Evolutionary conservation across 2,888 invertebrate species (phyloP).

Genomic region (Napeogenes sylphis): DNA sequence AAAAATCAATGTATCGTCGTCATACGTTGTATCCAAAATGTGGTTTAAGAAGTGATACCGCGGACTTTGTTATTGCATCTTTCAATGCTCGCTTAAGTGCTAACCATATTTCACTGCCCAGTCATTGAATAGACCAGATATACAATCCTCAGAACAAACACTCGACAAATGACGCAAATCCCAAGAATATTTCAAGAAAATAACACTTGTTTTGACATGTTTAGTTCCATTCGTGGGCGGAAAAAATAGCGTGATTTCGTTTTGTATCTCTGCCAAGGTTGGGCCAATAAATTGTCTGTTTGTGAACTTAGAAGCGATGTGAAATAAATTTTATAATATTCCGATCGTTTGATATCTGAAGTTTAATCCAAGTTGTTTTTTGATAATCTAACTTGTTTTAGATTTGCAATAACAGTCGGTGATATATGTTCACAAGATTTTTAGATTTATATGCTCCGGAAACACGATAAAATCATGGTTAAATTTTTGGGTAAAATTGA

Average conservation of each 20-base stretch:
- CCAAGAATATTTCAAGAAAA: slow-evolving; percentile 37
- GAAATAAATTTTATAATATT: background rate
- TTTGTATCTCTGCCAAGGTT: slow-evolving; percentile 12
- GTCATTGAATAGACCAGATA: slow-evolving; percentile 37
- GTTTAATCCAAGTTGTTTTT: no score
- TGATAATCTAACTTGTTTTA: no score
- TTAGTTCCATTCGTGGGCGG: slow-evolving; percentile 20
- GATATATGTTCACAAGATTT: no score
- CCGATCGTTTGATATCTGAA: no score
- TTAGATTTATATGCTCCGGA: no score
- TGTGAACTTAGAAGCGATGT: background rate
- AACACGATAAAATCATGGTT: no score
- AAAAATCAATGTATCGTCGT: background rate
- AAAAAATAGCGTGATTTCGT: slow-evolving; percentile 27
- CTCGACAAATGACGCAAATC: slow-evolving; percentile 36
- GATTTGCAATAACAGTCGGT: no score
- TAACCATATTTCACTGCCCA: slow-evolving; percentile 37
- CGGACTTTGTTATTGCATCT: slow-evolving; percentile 34
- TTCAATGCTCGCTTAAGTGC: slow-evolving; percentile 37
- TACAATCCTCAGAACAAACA: slow-evolving; percentile 42
- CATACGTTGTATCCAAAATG: slow-evolving; percentile 22
- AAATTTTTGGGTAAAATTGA: no score
- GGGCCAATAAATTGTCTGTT: slow-evolving; percentile 4
- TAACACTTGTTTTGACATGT: slow-evolving; percentile 40
- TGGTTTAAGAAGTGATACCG: slow-evolving; percentile 30